These are phyloP conservation scores for Euglossa dilemma DNA, from an alignment of 1,140 invertebrate species.

Conservation along the genomic window DNA sequence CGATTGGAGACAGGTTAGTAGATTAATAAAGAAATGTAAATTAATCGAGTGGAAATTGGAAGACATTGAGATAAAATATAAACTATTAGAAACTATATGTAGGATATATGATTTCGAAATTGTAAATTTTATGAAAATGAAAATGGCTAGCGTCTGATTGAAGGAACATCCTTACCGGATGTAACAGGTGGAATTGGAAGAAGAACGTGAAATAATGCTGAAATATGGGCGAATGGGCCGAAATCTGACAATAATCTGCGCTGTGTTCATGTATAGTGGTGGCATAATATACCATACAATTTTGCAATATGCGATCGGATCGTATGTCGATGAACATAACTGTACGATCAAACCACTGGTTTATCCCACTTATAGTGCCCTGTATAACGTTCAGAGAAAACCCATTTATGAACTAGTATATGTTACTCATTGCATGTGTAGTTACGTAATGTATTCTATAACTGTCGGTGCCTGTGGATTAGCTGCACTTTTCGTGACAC, in stretches of 20 bases:
- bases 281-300: constrained; percentile 46
- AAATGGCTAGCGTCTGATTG: background rate
- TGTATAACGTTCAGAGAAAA: constrained; percentile 37
- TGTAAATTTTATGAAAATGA: background rate
- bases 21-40: background rate
- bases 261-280: constrained; percentile 54
- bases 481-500: constrained; percentile 53
- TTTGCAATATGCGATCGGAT: constrained; percentile 17
- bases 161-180: background rate
- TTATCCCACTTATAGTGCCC: constrained; percentile 54
- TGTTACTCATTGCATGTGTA: constrained; percentile 41
- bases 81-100: too few relatives aligned
- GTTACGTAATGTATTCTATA: constrained; percentile 44
- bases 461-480: constrained; percentile 48
- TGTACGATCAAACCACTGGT: constrained; percentile 48
- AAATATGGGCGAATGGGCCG: constrained; percentile 50
- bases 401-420: constrained; percentile 61
- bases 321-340: constrained; percentile 39
- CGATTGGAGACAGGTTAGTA: constrained; percentile 62
- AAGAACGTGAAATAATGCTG: constrained; percentile 45
- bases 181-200: constrained; percentile 27
- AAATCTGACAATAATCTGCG: constrained; percentile 50
- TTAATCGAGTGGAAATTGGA: background rate
- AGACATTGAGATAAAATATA: too few relatives aligned
- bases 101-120: too few relatives aligned